phyloP scores from a whole-genome alignment of 2,113 vertebrate genomes.

The Odontophorus gujanensis region DNA sequence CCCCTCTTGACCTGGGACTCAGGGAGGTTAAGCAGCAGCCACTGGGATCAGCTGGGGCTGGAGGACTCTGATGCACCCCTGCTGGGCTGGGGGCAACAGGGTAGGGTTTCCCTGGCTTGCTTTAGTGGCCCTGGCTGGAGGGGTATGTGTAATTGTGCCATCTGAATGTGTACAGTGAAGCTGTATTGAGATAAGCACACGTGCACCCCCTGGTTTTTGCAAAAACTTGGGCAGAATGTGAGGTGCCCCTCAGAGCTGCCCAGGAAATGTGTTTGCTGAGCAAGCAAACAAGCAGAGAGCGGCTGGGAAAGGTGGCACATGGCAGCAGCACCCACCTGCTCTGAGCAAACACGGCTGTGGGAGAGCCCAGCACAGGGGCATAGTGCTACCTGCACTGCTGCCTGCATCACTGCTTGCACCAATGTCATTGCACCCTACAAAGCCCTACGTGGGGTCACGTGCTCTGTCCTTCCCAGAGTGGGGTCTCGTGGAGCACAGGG shows the following conservation, averaged over 20 bases:
- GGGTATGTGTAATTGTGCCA: no score
- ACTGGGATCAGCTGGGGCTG: not conserved
- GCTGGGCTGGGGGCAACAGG: not conserved
- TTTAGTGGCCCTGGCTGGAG: not conserved
- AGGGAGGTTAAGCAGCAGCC: not conserved
- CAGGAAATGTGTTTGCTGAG: not conserved
- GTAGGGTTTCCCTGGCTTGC: not conserved
- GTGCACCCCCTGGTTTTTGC: not conserved
- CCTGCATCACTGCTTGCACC: not conserved
- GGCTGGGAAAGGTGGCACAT: not conserved
- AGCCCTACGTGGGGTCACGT: not conserved
- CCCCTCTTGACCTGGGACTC: not conserved
- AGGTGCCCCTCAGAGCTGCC: not conserved
- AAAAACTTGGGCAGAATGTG: not conserved
- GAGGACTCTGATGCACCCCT: not conserved
- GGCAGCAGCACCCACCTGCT: not conserved
- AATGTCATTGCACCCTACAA: not conserved
- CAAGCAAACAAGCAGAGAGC: not conserved
- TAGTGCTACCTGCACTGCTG: rapidly evolving
- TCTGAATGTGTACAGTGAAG: no score
- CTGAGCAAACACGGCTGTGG: not conserved
- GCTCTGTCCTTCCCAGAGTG: rapidly evolving
- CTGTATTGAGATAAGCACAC: not conserved
- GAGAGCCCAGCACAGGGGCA: not conserved
- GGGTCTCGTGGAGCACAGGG: not conserved